phyloP scores from a whole-genome alignment of 1,140 invertebrate species.

The Drosophila burlai region DNA sequence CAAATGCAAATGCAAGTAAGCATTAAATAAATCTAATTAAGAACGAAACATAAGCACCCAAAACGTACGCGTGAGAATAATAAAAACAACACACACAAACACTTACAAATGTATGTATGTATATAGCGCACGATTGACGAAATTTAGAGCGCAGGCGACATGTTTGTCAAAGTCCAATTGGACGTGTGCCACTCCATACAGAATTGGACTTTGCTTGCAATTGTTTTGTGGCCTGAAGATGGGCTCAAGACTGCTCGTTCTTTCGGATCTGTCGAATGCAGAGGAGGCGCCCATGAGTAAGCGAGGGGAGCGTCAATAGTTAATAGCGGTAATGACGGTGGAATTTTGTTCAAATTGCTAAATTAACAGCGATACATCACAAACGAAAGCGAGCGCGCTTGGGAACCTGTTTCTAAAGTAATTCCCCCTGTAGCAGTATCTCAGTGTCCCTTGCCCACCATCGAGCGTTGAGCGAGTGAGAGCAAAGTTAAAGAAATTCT shows the following conservation, averaged over 20 bases:
- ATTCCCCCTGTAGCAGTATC: background rate
- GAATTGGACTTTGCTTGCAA: slow-evolving; percentile 20
- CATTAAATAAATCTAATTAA: slow-evolving; percentile 58
- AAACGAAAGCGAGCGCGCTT: slow-evolving; percentile 76
- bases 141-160: slow-evolving; percentile 43
- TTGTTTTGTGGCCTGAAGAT: slow-evolving; percentile 6
- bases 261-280: slow-evolving; percentile 61
- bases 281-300: background rate
- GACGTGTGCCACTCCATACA: background rate
- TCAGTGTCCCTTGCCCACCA: background rate
- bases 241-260: slow-evolving; percentile 10
- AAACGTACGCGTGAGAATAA: slow-evolving; percentile 52
- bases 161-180: slow-evolving; percentile 24
- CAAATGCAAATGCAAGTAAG: too few species aligned
- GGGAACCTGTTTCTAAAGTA: slow-evolving; percentile 63
- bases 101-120: background rate
- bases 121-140: slow-evolving; percentile 6
- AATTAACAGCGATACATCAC: slow-evolving; percentile 59
- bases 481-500: slow-evolving; percentile 54
- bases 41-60: slow-evolving; percentile 39
- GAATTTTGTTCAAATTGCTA: slow-evolving; percentile 70
- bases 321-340: slow-evolving; percentile 10
- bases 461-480: background rate
- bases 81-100: slow-evolving; percentile 34
- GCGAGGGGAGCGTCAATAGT: slow-evolving; percentile 8